These are phyloP conservation scores for Larimichthys crocea DNA, from an alignment of 2,113 vertebrate species.

Conservation along the genomic window DNA sequence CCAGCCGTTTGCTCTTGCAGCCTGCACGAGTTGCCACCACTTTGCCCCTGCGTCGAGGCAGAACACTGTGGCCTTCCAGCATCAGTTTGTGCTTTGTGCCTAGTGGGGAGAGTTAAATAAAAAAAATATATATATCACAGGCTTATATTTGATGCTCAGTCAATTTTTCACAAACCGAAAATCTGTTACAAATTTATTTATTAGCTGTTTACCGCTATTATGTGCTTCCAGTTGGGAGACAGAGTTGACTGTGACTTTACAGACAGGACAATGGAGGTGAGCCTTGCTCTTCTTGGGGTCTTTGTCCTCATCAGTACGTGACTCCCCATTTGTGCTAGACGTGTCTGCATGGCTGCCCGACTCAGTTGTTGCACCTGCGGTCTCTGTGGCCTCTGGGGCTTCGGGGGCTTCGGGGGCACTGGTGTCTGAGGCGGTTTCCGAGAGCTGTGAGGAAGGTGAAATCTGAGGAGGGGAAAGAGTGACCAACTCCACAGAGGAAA, in stretches of 20 bases:
- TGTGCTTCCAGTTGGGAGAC: slow-evolving; percentile 95
- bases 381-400: slow-evolving; percentile 43
- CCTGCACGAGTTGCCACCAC: slow-evolving; percentile 86
- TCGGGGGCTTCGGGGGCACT: slow-evolving; percentile 68
- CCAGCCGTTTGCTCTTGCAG: slow-evolving; percentile 92
- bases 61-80: slow-evolving; percentile 92
- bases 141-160: background rate
- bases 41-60: slow-evolving; percentile 89
- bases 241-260: slow-evolving; percentile 98
- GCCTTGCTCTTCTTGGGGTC: slow-evolving; percentile 87
- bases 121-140: background rate
- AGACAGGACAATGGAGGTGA: slow-evolving; percentile 94
- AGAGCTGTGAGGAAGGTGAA: slow-evolving; percentile 84
- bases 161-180: background rate
- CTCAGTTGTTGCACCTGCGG: slow-evolving; percentile 34
- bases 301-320: slow-evolving; percentile 63
- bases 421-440: slow-evolving; percentile 83
- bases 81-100: slow-evolving; percentile 97
- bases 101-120: slow-evolving; percentile 61
- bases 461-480: slow-evolving; percentile 78
- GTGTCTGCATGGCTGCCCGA: slow-evolving; percentile 53
- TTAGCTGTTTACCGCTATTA: slow-evolving; percentile 88
- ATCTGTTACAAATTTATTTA: background rate
- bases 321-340: slow-evolving; percentile 60
- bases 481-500: slow-evolving; percentile 73